Evolutionary conservation across 2,113 vertebrate genomes (phyloP).

Genomic region (Saccopteryx bilineata): DNA sequence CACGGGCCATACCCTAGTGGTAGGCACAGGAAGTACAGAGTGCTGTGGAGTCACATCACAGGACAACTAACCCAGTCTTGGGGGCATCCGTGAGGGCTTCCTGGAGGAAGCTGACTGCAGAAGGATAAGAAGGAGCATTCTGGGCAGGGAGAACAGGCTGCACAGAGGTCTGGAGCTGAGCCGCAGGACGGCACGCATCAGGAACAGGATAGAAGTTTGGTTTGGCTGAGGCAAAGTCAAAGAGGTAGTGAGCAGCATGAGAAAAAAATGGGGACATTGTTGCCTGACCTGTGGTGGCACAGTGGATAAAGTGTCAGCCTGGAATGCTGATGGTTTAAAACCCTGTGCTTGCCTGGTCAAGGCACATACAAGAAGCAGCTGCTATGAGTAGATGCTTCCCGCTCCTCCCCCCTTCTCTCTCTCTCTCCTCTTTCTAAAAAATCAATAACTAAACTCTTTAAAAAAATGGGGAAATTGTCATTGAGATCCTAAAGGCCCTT

Average conservation of each 20-base stretch:
- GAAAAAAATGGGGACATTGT: not conserved
- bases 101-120: not conserved
- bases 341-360: too few species aligned
- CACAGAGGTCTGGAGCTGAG: not conserved
- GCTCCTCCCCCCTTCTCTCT: too few species aligned
- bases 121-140: not conserved
- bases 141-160: too few species aligned
- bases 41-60: not conserved
- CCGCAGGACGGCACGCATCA: accelerated
- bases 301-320: too few species aligned
- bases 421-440: too few species aligned
- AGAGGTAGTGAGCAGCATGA: not conserved
- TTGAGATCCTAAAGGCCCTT: not conserved
- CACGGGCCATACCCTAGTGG: accelerated
- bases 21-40: not conserved
- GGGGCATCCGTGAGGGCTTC: not conserved
- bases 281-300: too few species aligned
- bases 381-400: too few species aligned
- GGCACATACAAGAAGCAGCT: too few species aligned
- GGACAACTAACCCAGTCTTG: too few species aligned
- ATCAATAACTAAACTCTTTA: too few species aligned
- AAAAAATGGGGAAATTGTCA: not conserved
- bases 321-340: too few species aligned
- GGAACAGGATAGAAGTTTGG: not conserved
- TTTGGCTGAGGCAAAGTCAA: not conserved